Percentiles rank a stretch among this genome's conserved stretches.
These are phyloP conservation scores for Mythimna impura DNA, from an alignment of 2,888 invertebrate species.

Conservation along the genomic window DNA sequence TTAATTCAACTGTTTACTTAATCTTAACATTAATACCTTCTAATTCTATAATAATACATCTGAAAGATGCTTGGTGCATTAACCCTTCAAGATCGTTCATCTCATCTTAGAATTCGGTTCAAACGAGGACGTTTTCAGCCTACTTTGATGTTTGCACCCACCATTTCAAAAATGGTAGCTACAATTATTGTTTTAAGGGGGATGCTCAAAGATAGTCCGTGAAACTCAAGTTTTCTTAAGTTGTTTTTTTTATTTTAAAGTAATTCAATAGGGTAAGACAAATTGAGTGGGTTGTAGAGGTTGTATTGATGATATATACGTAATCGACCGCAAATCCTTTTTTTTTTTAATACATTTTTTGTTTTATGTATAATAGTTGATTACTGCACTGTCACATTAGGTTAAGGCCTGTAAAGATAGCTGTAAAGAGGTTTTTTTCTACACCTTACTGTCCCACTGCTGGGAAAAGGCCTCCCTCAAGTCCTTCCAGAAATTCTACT, in stretches of 20 bases:
- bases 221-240: background rate
- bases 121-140: slow-evolving; percentile 22
- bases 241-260: background rate
- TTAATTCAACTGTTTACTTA: background rate
- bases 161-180: slow-evolving; percentile 9
- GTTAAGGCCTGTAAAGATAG: too few species aligned
- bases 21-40: background rate
- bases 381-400: too few species aligned
- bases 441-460: too few species aligned
- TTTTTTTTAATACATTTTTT: too few species aligned
- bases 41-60: background rate
- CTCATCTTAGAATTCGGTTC: slow-evolving; percentile 40
- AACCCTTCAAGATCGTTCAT: slow-evolving; percentile 31
- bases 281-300: too few species aligned
- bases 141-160: slow-evolving; percentile 33
- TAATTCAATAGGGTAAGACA: background rate
- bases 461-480: too few species aligned
- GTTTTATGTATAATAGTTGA: too few species aligned
- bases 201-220: background rate
- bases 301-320: too few species aligned
- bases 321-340: too few species aligned
- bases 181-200: background rate
- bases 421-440: too few species aligned
- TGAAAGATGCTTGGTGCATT: slow-evolving; percentile 17
- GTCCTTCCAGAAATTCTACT: too few species aligned